Base-by-base conservation (phyloP, 2,797 vertebrate genomes). In the Notolepis coatsorum region DNA sequence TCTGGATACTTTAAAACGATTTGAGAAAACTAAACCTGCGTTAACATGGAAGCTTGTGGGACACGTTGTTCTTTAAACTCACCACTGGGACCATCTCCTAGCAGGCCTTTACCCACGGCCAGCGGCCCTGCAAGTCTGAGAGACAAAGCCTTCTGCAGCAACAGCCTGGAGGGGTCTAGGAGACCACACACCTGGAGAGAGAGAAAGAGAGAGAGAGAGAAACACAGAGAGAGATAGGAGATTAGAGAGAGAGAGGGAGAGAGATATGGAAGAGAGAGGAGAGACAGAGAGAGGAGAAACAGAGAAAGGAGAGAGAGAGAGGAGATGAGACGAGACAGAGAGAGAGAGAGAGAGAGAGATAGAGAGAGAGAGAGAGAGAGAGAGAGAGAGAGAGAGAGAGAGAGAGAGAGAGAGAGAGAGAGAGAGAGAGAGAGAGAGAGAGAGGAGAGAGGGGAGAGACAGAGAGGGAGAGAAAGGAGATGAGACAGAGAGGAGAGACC, bases 11-110 rank as follows among this genome's bases (percentile, higher is more conserved):
- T n/a, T n/a, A n/a, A n/a, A n/a, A n/a, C n/a, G n/a, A n/a, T n/a
- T n/a, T n/a, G n/a, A n/a, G n/a, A n/a, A n/a, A n/a, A n/a, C n/a
- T n/a, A n/a, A n/a, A n/a, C n/a, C n/a, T n/a, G n/a, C 9, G 27
- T 6, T 27, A 28, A 28, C 12, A 20, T 20, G 17, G 46, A n/a
- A n/a, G 23, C 6, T 15, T 33, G 12, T 42, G 46, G 23, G 10
- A 47, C 52, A 37, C 48, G 33, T 33, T 45, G 46, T 41, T 9
- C 25, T 28, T 15, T 41, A 9, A 46, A 84, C 77, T 94, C 90
- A 96, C 97, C 92, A 83, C 93, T 95, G n/a, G 93, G 93, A n/a
- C 93, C 92, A 85, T 99, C 96, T 81, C 95, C 96, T 43, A 94
- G 92, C 47, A 94, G 81, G 15, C 93, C 95, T 82, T 96, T 87